phyloP scores from a whole-genome alignment of 2,797 vertebrate species.

The Heteromormyrus szaboi region DNA sequence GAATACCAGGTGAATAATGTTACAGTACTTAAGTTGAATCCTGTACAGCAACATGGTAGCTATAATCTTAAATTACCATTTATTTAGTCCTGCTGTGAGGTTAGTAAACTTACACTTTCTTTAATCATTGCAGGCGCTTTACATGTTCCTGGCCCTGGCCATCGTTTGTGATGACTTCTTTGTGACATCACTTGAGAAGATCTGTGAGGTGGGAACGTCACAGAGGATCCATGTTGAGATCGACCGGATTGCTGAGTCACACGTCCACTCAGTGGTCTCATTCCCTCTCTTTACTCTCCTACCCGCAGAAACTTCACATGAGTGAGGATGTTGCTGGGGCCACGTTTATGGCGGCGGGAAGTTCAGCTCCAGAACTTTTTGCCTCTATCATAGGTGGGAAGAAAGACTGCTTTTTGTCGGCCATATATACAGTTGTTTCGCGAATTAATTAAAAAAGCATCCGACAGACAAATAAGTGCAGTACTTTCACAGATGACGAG shows the following conservation, averaged over 20 bases:
- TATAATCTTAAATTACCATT: not conserved
- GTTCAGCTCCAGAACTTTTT: constrained; percentile 94
- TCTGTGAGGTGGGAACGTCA: constrained; percentile 79
- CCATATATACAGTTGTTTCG: not conserved
- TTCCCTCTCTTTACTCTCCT: not conserved
- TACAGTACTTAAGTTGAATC: not conserved
- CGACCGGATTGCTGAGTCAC: not conserved
- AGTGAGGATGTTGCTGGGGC: constrained; percentile 96
- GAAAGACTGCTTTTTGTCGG: not conserved
- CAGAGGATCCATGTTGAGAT: not conserved
- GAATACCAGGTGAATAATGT: not conserved
- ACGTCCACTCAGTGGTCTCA: not conserved
- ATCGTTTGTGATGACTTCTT: constrained; percentile 97
- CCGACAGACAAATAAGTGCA: not conserved
- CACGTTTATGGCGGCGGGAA: constrained; percentile 98
- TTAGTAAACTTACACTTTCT: not conserved
- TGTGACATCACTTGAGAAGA: constrained; percentile 92
- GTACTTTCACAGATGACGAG: not conserved
- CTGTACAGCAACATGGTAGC: not conserved
- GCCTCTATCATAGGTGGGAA: constrained; percentile 87
- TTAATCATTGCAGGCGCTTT: constrained; percentile 73
- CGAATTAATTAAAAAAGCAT: not conserved
- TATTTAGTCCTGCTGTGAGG: not conserved
- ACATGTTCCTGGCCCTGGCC: constrained; percentile 97
- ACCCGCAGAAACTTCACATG: constrained; percentile 80